These are phyloP conservation scores for Drosophila malerkotliana DNA, from an alignment of 1,140 invertebrate species.

Conservation along the genomic window DNA sequence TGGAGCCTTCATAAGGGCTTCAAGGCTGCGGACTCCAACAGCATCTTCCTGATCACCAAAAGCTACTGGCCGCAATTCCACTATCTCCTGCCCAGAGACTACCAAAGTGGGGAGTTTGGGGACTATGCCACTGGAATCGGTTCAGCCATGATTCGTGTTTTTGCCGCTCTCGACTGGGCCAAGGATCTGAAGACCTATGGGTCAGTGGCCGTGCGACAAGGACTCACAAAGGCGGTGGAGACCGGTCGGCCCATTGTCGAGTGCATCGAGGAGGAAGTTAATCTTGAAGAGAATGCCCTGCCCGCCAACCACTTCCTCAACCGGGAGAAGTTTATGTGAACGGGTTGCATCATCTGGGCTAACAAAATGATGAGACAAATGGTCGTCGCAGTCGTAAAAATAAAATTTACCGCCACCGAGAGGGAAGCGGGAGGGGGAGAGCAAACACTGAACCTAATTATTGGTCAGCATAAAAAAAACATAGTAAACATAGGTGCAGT, in stretches of 20 bases:
- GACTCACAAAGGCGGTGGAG: conserved; percentile 85
- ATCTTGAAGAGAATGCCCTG: conserved; percentile 75
- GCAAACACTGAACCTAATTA: conserved; percentile 54
- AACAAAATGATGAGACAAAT: conserved; percentile 50
- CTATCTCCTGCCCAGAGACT: conserved; percentile 90
- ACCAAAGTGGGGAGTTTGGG: conserved; percentile 91
- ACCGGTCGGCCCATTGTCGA: conserved; percentile 85
- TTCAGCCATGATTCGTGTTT: conserved; percentile 87
- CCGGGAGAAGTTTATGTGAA: conserved; percentile 82
- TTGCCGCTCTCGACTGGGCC: conserved; percentile 87
- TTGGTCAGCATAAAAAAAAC: conserved; percentile 53
- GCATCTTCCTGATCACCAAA: conserved; percentile 89
- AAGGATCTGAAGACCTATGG: conserved; percentile 87
- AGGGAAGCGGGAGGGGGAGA: not conserved
- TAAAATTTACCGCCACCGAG: conserved; percentile 40
- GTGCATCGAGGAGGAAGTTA: conserved; percentile 85
- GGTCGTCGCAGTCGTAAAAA: conserved; percentile 35
- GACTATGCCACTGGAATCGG: conserved; percentile 87
- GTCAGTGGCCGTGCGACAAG: conserved; percentile 86
- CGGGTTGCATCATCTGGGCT: conserved; percentile 27
- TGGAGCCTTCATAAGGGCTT: conserved; percentile 89
- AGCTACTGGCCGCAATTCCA: conserved; percentile 92
- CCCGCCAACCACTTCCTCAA: conserved; percentile 85
- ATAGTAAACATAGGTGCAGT: conserved; percentile 52
- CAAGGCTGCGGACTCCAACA: conserved; percentile 89